Conservation (phyloP, 2,113 vertebrate genomes). For the Sylvietta virens region DNA sequence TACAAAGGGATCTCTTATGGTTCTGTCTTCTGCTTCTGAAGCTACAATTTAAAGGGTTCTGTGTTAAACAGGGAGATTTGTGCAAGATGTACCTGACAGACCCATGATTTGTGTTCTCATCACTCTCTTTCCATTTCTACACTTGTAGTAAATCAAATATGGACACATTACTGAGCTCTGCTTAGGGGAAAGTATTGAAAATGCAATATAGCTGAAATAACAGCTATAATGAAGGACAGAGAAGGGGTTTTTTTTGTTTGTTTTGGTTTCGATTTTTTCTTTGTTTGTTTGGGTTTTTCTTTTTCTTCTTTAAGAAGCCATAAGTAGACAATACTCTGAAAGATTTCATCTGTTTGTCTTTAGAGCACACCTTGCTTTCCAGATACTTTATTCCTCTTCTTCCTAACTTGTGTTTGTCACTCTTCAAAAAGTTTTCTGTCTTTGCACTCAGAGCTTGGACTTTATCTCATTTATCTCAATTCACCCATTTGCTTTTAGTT, state of each 20-base stretch:
- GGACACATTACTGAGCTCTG: background rate
- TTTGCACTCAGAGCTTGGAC: background rate
- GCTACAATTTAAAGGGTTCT: background rate
- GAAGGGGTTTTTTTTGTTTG: background rate
- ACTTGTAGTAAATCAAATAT: background rate
- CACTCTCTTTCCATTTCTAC: background rate
- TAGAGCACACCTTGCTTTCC: background rate
- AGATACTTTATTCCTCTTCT: background rate
- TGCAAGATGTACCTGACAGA: background rate
- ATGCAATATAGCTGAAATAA: background rate
- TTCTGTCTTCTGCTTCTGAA: background rate
- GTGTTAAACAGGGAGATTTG: background rate
- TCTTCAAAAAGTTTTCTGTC: background rate
- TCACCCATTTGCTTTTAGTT: background rate
- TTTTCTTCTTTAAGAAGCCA: background rate
- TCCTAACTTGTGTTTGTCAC: background rate
- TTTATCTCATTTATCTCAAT: background rate
- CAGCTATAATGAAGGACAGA: background rate
- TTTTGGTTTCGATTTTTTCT: background rate
- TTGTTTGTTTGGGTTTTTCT: background rate
- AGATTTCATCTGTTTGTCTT: background rate
- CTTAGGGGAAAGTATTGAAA: background rate
- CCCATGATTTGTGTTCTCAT: background rate
- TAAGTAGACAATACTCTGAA: background rate
- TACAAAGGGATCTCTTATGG: background rate